phyloP scores from a whole-genome alignment of 1,140 invertebrate species.

The Cotesia glomerata region DNA sequence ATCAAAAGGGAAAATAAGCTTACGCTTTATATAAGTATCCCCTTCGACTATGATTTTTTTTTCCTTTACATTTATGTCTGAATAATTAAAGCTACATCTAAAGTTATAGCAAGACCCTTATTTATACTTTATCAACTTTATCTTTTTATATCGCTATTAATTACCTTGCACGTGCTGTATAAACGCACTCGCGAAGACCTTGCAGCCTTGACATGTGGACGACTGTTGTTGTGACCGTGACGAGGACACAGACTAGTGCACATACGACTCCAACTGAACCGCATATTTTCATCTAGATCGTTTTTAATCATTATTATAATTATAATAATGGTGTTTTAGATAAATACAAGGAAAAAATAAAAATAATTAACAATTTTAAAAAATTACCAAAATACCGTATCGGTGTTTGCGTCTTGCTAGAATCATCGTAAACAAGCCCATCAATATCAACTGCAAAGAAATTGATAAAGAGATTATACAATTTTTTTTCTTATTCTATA shows the following conservation, averaged over 20 bases:
- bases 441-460: slow-evolving; percentile 75
- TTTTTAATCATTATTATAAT: slow-evolving; percentile 28
- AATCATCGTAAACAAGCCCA: slow-evolving; percentile 84
- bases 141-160: slow-evolving; percentile 18
- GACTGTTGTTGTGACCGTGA: slow-evolving; percentile 91
- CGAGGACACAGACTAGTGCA: slow-evolving; percentile 82
- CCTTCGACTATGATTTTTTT: not conserved
- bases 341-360: not conserved
- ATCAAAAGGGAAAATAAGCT: slow-evolving; percentile 16
- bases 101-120: not conserved
- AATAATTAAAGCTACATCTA: not conserved
- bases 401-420: slow-evolving; percentile 82
- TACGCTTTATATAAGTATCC: not conserved
- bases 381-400: slow-evolving; percentile 81
- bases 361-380: not conserved
- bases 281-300: slow-evolving; percentile 80
- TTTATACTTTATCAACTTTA: slow-evolving; percentile 20
- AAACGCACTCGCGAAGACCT: slow-evolving; percentile 84
- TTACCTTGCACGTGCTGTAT: slow-evolving; percentile 67
- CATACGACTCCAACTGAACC: slow-evolving; percentile 84
- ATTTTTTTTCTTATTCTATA: not conserved
- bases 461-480: slow-evolving; percentile 15
- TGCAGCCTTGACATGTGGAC: slow-evolving; percentile 91
- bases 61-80: not conserved
- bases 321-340: not conserved